Evolutionary conservation across 2,888 invertebrate species (phyloP).

Genomic region (Coenonympha arcania): DNA sequence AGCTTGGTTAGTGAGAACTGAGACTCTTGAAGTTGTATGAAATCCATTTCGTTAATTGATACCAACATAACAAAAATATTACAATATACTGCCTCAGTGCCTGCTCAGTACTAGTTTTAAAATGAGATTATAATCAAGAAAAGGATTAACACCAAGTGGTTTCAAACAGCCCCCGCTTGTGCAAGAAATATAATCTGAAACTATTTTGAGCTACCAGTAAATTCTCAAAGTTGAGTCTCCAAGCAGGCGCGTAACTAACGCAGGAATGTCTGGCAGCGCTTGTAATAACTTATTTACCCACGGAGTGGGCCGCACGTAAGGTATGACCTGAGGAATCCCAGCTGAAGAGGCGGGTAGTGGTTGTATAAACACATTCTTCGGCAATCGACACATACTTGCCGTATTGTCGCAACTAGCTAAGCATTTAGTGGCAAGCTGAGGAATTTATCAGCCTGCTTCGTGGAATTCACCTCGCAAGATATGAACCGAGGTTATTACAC

Average conservation of each 20-base stretch:
- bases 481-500: constrained; percentile 42
- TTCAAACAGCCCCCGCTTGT: too few species aligned
- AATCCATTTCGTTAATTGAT: too few species aligned
- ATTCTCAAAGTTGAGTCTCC: not conserved
- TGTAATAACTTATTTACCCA: constrained; percentile 27
- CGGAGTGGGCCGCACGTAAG: constrained; percentile 24
- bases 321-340: constrained; percentile 34
- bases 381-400: constrained; percentile 71
- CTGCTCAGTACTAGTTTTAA: too few species aligned
- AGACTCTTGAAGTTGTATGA: too few species aligned
- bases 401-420: constrained; percentile 62
- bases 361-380: constrained; percentile 72
- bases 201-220: not conserved
- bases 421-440: constrained; percentile 51
- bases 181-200: too few species aligned
- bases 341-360: constrained; percentile 68
- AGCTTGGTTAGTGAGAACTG: too few species aligned
- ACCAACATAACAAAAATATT: too few species aligned
- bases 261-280: constrained; percentile 15
- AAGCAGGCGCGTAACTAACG: constrained; percentile 5
- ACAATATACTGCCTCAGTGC: too few species aligned
- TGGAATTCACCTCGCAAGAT: constrained; percentile 58
- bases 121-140: too few species aligned
- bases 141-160: too few species aligned
- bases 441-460: constrained; percentile 58